phyloP scores from a whole-genome alignment of 2,888 invertebrate genomes.

The Temnothorax rugatulus region DNA sequence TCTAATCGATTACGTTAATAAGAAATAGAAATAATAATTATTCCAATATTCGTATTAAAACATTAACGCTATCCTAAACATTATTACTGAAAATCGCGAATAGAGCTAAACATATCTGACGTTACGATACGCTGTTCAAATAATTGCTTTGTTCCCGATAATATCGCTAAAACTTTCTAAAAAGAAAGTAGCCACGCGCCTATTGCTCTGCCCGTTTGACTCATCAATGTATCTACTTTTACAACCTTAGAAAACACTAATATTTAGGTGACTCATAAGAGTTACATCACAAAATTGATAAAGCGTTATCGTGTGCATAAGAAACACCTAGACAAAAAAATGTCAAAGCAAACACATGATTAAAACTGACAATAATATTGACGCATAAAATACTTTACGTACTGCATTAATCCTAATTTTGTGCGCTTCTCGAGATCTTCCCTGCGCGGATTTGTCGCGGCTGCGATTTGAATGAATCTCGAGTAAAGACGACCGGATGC shows the following conservation, averaged over 20 bases:
- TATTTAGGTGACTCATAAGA: constrained; percentile 37
- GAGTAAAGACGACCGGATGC: neutral
- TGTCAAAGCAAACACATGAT: neutral
- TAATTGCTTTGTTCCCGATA: constrained; percentile 48
- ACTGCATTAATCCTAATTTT: constrained; percentile 12
- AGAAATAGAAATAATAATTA: neutral
- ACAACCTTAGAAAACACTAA: constrained; percentile 4
- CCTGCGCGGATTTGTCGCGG: neutral
- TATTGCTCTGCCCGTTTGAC: constrained; percentile 24
- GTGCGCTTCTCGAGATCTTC: neutral
- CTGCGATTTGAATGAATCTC: neutral
- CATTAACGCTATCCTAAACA: neutral
- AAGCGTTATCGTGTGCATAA: neutral
- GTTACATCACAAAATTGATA: constrained; percentile 32
- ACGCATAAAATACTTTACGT: constrained; percentile 17
- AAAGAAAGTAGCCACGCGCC: constrained; percentile 65
- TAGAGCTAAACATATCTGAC: neutral
- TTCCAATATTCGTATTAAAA: constrained; percentile 16
- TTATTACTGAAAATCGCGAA: constrained; percentile 11
- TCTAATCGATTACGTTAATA: constrained; percentile 10
- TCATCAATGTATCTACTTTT: constrained; percentile 32
- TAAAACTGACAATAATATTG: neutral
- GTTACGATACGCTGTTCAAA: constrained; percentile 38
- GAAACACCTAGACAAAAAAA: neutral
- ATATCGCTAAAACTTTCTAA: constrained; percentile 65